Conservation (phyloP, 53 echinoderm and acorn worm species). For the Stichopus horrens region DNA sequence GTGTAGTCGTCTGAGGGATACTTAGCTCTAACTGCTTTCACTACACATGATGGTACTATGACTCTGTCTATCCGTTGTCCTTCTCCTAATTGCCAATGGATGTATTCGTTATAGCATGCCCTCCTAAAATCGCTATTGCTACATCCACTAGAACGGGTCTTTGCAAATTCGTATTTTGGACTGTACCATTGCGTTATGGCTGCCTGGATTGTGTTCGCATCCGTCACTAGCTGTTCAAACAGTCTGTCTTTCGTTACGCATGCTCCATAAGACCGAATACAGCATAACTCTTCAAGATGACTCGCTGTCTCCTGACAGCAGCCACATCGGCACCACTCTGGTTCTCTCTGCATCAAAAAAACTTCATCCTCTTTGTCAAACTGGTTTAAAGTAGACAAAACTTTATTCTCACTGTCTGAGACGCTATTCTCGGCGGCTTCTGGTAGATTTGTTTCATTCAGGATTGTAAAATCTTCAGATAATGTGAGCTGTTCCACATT, state of each 20-base stretch:
- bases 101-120: constrained; percentile 17
- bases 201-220: neutral
- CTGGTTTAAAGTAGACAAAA: neutral
- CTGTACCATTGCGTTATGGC: constrained; percentile 9
- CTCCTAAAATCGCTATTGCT: neutral
- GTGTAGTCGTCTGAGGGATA: constrained; percentile 23
- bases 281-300: neutral
- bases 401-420: neutral
- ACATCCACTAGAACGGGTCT: neutral
- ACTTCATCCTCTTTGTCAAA: neutral
- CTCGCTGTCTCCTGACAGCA: neutral
- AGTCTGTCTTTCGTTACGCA: neutral
- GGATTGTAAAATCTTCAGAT: neutral
- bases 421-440: neutral
- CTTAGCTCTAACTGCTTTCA: neutral
- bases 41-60: constrained; percentile 30
- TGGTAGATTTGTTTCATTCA: neutral
- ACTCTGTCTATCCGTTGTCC: neutral
- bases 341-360: neutral
- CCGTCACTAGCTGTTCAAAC: neutral
- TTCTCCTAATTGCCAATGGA: constrained; percentile 25
- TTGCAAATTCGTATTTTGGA: neutral
- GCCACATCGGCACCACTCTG: constrained; percentile 33
- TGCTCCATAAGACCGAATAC: neutral
- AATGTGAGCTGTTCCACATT: neutral